These are phyloP conservation scores for Anas flavirostris DNA, from an alignment of 2,797 vertebrate genomes.

Conservation along the genomic window DNA sequence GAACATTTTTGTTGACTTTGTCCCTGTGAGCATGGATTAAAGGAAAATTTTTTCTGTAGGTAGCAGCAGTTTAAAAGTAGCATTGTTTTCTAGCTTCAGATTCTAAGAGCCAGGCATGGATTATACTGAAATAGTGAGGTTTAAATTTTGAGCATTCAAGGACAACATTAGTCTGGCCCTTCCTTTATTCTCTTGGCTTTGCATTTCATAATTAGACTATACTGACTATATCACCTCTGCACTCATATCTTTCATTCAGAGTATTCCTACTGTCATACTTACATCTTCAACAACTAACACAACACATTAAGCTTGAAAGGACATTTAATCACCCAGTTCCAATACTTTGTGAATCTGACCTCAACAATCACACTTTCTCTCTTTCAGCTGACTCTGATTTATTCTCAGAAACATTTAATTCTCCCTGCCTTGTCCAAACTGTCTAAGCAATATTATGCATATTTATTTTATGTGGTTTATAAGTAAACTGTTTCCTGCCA, in stretches of 20 bases:
- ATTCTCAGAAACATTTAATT: not conserved
- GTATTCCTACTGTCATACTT: not conserved
- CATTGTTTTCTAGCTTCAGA: not conserved
- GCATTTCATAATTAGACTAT: not conserved
- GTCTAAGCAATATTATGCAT: not conserved
- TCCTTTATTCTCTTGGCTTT: not conserved
- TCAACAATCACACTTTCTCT: not conserved
- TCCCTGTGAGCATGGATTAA: not conserved
- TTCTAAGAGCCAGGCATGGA: not conserved
- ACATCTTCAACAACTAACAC: not conserved
- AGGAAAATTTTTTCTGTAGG: not conserved
- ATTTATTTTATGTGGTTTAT: not conserved
- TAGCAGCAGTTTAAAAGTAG: not conserved
- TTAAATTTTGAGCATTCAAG: not conserved
- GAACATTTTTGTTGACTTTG: slow-evolving; percentile 39
- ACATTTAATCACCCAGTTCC: not conserved
- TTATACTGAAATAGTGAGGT: not conserved
- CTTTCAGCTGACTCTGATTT: not conserved
- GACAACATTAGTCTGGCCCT: not conserved
- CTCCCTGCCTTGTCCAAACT: not conserved
- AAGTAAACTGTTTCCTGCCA: not conserved
- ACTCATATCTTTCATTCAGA: not conserved
- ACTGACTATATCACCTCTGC: not conserved
- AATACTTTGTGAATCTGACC: not conserved
- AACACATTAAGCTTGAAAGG: not conserved